phyloP scores from a whole-genome alignment of 1,140 invertebrate species.

The Drosophila insularis region DNA sequence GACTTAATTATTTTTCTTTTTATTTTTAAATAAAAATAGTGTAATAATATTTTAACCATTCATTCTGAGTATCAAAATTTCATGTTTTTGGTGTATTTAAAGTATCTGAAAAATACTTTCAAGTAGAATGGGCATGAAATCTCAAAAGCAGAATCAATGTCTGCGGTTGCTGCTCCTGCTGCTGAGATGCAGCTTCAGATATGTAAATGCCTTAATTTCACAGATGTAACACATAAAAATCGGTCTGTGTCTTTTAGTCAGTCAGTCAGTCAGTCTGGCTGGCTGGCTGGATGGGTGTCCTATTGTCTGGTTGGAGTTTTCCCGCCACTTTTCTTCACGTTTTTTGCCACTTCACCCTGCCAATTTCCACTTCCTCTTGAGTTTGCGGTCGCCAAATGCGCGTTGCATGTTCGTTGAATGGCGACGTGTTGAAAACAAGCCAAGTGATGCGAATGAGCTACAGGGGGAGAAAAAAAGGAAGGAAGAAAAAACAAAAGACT shows the following conservation, averaged over 20 bases:
- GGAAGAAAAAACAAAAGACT: background rate
- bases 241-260: slow-evolving; percentile 13
- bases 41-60: background rate
- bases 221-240: slow-evolving; percentile 58
- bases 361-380: slow-evolving; percentile 48
- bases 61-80: background rate
- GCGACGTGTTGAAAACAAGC: slow-evolving; percentile 60
- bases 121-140: slow-evolving; percentile 7
- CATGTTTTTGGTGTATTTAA: background rate
- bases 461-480: background rate
- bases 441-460: slow-evolving; percentile 50
- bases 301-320: background rate
- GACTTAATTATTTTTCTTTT: no score
- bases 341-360: slow-evolving; percentile 2
- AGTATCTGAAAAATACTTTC: background rate
- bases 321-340: background rate
- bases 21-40: no score
- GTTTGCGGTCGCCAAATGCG: slow-evolving; percentile 67
- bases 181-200: slow-evolving; percentile 49
- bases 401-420: slow-evolving; percentile 25
- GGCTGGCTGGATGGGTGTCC: background rate
- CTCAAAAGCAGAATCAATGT: slow-evolving; percentile 19
- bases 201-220: slow-evolving; percentile 74
- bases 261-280: slow-evolving; percentile 24
- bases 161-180: slow-evolving; percentile 9